Evolutionary conservation across 1,140 invertebrate genomes (phyloP), one percentile per base, ranked within the genome.

Genomic region (Hyles euphorbiae): DNA sequence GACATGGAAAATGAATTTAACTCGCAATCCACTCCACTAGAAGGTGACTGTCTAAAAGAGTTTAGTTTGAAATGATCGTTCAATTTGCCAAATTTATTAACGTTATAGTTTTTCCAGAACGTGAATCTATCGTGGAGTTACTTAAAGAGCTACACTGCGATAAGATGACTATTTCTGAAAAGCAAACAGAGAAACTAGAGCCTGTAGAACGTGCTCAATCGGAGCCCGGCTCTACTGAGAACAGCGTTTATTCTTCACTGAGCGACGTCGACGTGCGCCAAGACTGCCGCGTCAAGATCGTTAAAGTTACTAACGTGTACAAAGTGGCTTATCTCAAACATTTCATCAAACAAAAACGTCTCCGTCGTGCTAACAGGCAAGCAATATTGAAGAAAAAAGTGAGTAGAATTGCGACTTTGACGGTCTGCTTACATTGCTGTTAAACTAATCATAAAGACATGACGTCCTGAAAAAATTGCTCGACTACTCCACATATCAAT

Each of bases 241-340:
- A 74, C 59, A 84, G 72, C 56, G 63, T 76, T 0, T 79, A 79
- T 61, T 76, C 75, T 7, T 74, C 78, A 3, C 50, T 71, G 5
- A 75, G 67, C 56, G 77, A 78, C 6, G 48, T 33, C 2, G 72
- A 82, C 46, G 46, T 65, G 9, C 69, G 76, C n/a, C 71, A 76
- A 40, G 77, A 83, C 34, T 88, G 75, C 56, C 76, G 71, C 34
- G 70, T 88, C 5, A 87, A 85, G 53, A 84, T 88, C 52, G 72
- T 85, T 33, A 79, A 83, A 73, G 81, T 88, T 32, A 85, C 85
- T 34, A 88, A 87, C 63, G 81, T 88, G 10, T 88, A 83, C 61
- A 84, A 85, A 70, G 78, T 86, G 9, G 77, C 83, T 9, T 84
- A 81, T 68, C 75, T 88, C 32, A 82, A 78, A 52, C 76, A 85